Conservation (phyloP, 1,140 invertebrate genomes). For the Tetragonula clypearis region DNA sequence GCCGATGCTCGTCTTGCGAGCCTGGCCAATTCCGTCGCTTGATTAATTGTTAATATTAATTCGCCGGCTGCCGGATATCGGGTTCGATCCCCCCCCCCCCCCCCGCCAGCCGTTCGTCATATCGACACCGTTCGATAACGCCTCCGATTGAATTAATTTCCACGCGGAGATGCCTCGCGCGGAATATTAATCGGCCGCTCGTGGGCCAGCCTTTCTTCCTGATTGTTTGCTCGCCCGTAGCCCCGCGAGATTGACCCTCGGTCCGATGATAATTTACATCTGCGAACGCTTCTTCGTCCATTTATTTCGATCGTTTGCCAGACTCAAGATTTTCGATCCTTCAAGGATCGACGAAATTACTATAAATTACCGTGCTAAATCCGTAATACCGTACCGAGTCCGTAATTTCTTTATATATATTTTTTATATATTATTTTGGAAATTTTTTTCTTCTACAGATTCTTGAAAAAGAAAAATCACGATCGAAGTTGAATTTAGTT, state of each 20-base stretch:
- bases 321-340: too few relatives aligned
- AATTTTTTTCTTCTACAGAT: too few relatives aligned
- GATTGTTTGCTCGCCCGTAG: not conserved
- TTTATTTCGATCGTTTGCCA: too few relatives aligned
- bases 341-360: too few relatives aligned
- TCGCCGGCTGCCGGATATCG: slow-evolving; percentile 24
- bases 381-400: too few relatives aligned
- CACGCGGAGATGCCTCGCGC: not conserved
- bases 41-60: slow-evolving; percentile 62
- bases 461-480: too few relatives aligned
- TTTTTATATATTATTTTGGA: too few relatives aligned
- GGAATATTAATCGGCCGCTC: not conserved
- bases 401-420: too few relatives aligned
- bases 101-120: slow-evolving; percentile 15
- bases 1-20: slow-evolving; percentile 24
- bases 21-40: slow-evolving; percentile 5
- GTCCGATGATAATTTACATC: too few relatives aligned
- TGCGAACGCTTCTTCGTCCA: too few relatives aligned
- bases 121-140: slow-evolving; percentile 12
- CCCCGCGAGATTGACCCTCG: not conserved
- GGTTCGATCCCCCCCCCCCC: not conserved
- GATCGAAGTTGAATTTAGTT: too few relatives aligned
- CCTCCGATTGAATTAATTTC: slow-evolving; percentile 34
- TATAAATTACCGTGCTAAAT: too few relatives aligned
- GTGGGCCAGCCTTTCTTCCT: not conserved